These are phyloP conservation scores for Cantharis rufa DNA, from an alignment of 2,888 invertebrate genomes.

Conservation along the genomic window DNA sequence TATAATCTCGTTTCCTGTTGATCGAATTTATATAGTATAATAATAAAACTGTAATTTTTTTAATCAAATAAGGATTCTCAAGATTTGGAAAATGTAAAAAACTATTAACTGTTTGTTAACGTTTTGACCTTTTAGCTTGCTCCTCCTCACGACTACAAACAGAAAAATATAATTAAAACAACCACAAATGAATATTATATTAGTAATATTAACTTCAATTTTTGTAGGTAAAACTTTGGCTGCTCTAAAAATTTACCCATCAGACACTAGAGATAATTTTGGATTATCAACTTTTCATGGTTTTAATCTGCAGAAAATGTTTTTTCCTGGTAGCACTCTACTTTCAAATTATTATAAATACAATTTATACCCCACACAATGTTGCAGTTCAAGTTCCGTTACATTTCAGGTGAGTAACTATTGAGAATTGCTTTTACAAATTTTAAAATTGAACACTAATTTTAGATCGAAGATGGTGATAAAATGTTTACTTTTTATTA, in stretches of 20 bases:
- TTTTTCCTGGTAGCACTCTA: conserved; percentile 40
- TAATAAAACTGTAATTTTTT: no score
- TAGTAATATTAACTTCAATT: not conserved
- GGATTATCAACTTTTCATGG: conserved; percentile 59
- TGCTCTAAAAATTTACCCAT: conserved; percentile 57
- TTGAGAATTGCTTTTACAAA: not conserved
- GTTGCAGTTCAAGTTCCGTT: conserved; percentile 59
- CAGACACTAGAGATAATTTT: conserved; percentile 58
- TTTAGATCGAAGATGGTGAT: conserved; percentile 57
- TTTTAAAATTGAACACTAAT: conserved; percentile 15
- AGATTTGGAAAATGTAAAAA: no score
- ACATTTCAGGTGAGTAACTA: conserved; percentile 54
- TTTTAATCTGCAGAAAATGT: conserved; percentile 37
- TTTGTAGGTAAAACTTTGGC: conserved; percentile 59
- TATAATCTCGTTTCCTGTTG: no score
- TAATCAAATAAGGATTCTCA: no score
- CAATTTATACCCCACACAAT: conserved; percentile 58
- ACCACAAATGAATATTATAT: no score
- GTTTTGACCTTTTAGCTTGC: no score
- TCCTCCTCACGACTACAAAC: no score
- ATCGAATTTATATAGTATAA: no score
- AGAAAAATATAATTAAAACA: no score
- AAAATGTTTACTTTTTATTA: conserved; percentile 61
- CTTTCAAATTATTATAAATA: conserved; percentile 55
- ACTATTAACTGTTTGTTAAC: no score